Evolutionary conservation across 2,113 vertebrate genomes (phyloP).

Genomic region (Zosterops japonicus): DNA sequence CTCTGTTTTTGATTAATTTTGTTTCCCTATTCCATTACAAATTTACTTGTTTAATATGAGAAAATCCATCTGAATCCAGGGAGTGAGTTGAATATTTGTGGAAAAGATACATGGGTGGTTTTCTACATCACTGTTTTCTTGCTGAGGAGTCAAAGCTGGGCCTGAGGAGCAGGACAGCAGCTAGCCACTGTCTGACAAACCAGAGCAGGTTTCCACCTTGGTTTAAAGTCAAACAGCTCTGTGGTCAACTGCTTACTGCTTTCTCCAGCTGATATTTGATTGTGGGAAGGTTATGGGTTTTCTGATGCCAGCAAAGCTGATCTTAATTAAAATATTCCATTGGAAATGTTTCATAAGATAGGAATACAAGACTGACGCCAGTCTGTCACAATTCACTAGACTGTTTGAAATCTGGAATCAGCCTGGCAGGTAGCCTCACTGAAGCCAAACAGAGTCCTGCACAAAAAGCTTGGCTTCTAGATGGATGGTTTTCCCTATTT

Average conservation of each 20-base stretch:
- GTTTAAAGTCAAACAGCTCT: neutral
- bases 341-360: conserved; percentile 65
- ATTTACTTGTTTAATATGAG: conserved; percentile 36
- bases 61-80: conserved; percentile 5
- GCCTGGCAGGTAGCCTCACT: neutral
- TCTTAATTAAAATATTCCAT: conserved; percentile 64
- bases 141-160: neutral
- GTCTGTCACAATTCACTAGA: conserved; percentile 61
- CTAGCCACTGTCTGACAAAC: neutral
- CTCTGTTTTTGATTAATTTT: conserved; percentile 36
- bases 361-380: conserved; percentile 58
- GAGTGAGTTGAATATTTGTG: neutral
- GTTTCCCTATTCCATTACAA: neutral
- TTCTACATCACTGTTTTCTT: neutral
- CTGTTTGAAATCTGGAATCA: neutral
- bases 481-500: neutral
- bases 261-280: neutral
- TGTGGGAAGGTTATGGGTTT: conserved; percentile 12
- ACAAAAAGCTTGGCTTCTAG: neutral
- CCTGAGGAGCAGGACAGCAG: neutral
- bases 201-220: neutral
- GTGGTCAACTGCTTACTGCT: neutral
- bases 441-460: neutral
- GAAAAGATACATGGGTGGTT: neutral
- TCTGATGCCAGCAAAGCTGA: conserved; percentile 58